phyloP scores from a whole-genome alignment of 2,888 invertebrate species.

The Exocentrus adspersus region DNA sequence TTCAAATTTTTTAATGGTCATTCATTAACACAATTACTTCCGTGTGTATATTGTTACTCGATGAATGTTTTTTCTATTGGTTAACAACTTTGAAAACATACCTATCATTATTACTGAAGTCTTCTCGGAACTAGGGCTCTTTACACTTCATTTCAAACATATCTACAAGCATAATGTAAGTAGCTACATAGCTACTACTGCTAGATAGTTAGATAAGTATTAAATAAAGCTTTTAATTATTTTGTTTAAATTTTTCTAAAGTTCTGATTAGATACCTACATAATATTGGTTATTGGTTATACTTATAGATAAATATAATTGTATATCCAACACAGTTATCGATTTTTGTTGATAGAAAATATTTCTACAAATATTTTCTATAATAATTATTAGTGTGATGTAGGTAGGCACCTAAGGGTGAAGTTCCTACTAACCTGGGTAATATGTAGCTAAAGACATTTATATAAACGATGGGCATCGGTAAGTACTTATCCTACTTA shows the following conservation, averaged over 20 bases:
- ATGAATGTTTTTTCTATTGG: constrained; percentile 15
- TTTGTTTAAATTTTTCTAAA: constrained; percentile 10
- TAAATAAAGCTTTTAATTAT: constrained; percentile 16
- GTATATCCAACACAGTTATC: background rate
- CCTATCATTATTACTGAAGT: constrained; percentile 9
- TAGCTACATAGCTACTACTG: too few species aligned
- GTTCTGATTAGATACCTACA: too few species aligned
- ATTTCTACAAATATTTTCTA: background rate
- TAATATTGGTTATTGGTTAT: too few species aligned
- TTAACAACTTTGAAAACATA: constrained; percentile 15
- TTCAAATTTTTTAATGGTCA: constrained; percentile 3
- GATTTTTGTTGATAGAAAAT: constrained; percentile 6
- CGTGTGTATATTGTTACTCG: background rate
- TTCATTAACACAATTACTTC: constrained; percentile 2
- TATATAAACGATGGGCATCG: too few species aligned
- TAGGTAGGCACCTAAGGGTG: too few species aligned
- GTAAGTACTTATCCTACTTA: too few species aligned
- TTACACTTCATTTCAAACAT: constrained; percentile 12
- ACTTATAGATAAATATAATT: too few species aligned
- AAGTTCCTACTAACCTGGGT: too few species aligned
- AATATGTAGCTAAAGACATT: too few species aligned
- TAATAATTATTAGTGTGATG: too few species aligned
- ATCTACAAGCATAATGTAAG: too few species aligned
- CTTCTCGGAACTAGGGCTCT: constrained; percentile 8
- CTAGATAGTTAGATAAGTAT: too few species aligned